phyloP scores from a whole-genome alignment of 2,797 vertebrate genomes.

The Lagorchestes hirsutus region DNA sequence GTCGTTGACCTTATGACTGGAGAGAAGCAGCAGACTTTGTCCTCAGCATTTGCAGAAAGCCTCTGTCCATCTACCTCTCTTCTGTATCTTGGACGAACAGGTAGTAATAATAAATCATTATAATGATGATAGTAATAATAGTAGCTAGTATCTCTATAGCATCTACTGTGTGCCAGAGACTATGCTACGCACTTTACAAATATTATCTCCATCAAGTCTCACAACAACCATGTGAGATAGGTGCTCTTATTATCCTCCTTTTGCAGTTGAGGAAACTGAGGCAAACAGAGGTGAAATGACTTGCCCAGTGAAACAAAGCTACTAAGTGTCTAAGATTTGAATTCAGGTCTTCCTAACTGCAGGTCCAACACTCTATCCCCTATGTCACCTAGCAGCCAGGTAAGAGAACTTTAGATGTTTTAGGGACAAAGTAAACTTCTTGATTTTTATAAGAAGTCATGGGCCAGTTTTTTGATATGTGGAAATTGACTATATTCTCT shows the following conservation, averaged over 20 bases:
- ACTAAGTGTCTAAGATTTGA: neutral
- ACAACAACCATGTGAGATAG: neutral
- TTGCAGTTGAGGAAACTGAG: neutral
- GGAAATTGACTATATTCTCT: neutral
- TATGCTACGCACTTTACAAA: neutral
- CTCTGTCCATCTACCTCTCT: slow-evolving; percentile 96
- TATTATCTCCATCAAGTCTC: neutral
- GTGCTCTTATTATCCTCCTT: neutral
- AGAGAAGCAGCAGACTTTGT: slow-evolving; percentile 98
- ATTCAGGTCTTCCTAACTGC: neutral
- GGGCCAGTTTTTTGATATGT: neutral
- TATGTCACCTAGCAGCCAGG: neutral
- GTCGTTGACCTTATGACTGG: slow-evolving; percentile 97
- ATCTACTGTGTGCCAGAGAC: neutral
- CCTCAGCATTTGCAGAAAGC: slow-evolving; percentile 95
- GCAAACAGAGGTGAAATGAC: neutral
- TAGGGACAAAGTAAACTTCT: neutral
- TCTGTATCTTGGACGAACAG: slow-evolving; percentile 95
- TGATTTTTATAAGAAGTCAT: neutral
- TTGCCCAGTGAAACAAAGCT: neutral
- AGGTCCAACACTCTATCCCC: neutral
- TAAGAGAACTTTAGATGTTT: neutral
- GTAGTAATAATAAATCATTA: slow-evolving; percentile 75
- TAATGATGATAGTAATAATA: neutral
- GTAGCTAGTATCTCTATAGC: neutral